These are phyloP conservation scores for Erythrolamprus reginae DNA, from an alignment of 2,113 vertebrate species.

Conservation along the genomic window DNA sequence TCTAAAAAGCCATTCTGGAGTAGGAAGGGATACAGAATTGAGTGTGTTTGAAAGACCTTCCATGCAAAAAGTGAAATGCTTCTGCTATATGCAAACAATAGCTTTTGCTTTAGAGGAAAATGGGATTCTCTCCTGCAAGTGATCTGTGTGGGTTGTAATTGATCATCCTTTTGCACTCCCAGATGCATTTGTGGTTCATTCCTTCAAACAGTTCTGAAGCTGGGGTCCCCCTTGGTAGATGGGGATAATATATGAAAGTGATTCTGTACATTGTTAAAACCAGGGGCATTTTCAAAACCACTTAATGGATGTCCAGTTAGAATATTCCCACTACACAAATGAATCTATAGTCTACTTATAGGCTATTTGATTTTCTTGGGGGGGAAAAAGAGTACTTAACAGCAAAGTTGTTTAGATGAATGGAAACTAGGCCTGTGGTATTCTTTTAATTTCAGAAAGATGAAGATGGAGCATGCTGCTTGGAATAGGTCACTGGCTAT, in stretches of 20 bases:
- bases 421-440: neutral
- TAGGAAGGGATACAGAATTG: neutral
- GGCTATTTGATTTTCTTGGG: neutral
- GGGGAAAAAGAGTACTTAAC: neutral
- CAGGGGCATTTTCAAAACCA: constrained; percentile 6
- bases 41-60: neutral
- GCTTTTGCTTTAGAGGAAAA: neutral
- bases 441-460: constrained; percentile 6
- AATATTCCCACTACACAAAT: neutral
- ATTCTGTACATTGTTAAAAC: neutral
- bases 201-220: neutral
- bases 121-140: neutral
- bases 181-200: constrained; percentile 3
- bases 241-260: neutral
- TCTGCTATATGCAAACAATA: neutral
- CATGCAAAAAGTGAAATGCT: neutral
- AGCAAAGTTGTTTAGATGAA: neutral
- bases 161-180: neutral
- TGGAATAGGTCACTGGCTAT: neutral
- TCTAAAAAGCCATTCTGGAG: neutral
- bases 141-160: constrained; percentile 3
- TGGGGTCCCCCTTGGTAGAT: neutral
- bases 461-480: neutral
- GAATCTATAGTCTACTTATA: neutral
- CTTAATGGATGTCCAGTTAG: neutral